Evolutionary conservation across 1,140 invertebrate species (phyloP).

Genomic region (Drosophila pachea): DNA sequence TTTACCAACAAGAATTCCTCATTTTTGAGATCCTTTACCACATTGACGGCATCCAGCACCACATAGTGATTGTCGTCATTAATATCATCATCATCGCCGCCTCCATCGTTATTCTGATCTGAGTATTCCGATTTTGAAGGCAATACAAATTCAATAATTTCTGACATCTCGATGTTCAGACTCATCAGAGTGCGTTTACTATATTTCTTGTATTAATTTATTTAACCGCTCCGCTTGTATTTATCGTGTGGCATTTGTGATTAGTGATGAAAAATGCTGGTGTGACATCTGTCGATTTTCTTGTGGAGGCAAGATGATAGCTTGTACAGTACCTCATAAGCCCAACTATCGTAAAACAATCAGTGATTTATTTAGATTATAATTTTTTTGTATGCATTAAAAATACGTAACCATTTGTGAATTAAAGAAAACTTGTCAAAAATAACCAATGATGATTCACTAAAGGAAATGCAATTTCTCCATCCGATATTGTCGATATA

Average conservation of each 20-base stretch:
- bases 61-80: slow-evolving; percentile 47
- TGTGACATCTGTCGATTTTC: slow-evolving; percentile 23
- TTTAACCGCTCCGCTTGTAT: slow-evolving; percentile 35
- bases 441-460: too few species aligned
- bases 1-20: slow-evolving; percentile 61
- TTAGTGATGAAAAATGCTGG: slow-evolving; percentile 31
- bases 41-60: slow-evolving; percentile 44
- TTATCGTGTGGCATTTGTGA: slow-evolving; percentile 43
- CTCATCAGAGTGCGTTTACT: slow-evolving; percentile 18
- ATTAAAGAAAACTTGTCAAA: too few species aligned
- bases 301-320: slow-evolving; percentile 16
- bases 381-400: not conserved
- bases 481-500: too few species aligned
- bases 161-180: slow-evolving; percentile 58
- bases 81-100: slow-evolving; percentile 28
- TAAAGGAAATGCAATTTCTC: too few species aligned
- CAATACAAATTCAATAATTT: slow-evolving; percentile 60
- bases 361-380: not conserved
- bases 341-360: not conserved
- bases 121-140: slow-evolving; percentile 43
- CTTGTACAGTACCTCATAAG: not conserved
- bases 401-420: too few species aligned
- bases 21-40: slow-evolving; percentile 38
- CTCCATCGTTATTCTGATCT: slow-evolving; percentile 43
- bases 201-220: slow-evolving; percentile 23